Conservation (phyloP, 2,888 invertebrate genomes). For the Lasioglossum morio region DNA sequence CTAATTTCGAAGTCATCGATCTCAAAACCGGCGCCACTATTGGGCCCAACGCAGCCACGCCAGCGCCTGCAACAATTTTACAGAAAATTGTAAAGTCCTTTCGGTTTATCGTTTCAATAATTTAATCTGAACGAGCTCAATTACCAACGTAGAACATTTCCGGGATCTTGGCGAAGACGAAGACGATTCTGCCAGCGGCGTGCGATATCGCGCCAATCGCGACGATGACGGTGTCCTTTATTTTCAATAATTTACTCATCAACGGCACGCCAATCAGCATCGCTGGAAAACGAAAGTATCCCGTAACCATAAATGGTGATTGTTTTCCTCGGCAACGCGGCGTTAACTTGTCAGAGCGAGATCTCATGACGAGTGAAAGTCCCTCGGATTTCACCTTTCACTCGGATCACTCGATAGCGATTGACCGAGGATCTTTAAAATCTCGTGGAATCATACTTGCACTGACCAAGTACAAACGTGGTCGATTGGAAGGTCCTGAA, state of each 20-base stretch:
- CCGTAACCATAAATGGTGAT: neutral
- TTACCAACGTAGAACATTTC: constrained; percentile 88
- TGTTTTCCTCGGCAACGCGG: neutral
- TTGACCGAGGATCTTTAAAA: neutral
- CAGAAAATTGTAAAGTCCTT: neutral
- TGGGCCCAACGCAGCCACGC: constrained; percentile 91
- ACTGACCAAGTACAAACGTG: constrained; percentile 88
- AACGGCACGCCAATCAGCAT: constrained; percentile 90
- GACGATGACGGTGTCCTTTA: constrained; percentile 90
- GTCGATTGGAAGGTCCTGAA: constrained; percentile 91
- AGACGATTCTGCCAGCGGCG: constrained; percentile 89
- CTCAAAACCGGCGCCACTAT: constrained; percentile 92
- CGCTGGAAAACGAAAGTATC: constrained; percentile 78
- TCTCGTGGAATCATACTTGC: neutral
- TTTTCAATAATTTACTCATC: constrained; percentile 88
- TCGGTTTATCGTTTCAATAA: neutral
- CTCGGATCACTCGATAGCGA: neutral
- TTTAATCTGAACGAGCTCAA: neutral
- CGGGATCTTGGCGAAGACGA: constrained; percentile 86
- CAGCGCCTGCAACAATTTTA: constrained; percentile 86
- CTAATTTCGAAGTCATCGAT: constrained; percentile 93
- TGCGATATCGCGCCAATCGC: constrained; percentile 90
- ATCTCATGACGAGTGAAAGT: constrained; percentile 49
- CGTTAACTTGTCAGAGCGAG: neutral
- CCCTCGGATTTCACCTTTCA: constrained; percentile 43